phyloP scores from a whole-genome alignment of 2,888 invertebrate species.

The Drosophila nigricruria region DNA sequence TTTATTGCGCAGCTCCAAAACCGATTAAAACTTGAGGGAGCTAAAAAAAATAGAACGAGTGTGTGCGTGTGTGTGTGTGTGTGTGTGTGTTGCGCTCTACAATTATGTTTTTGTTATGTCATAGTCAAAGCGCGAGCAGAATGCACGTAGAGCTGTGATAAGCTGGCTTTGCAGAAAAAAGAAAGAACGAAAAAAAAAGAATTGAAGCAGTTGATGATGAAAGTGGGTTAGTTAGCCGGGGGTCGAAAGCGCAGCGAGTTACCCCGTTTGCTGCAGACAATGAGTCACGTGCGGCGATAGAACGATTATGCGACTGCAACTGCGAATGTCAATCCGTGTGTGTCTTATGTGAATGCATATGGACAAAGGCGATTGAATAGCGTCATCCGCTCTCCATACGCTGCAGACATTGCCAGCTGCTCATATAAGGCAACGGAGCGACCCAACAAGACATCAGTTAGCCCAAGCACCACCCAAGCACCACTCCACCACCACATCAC shows the following conservation, averaged over 20 bases:
- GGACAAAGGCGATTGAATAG: conserved; percentile 7
- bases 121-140: conserved; percentile 16
- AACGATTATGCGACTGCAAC: conserved; percentile 13
- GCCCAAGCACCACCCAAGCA: neutral
- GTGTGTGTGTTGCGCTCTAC: neutral
- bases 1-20: conserved; percentile 9
- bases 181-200: neutral
- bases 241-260: conserved; percentile 9
- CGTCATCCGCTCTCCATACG: conserved; percentile 13
- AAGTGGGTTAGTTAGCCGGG: conserved; percentile 29
- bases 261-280: conserved; percentile 8
- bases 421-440: conserved; percentile 30
- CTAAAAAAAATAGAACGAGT: conserved; percentile 6
- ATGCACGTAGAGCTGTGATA: conserved; percentile 46
- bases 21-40: neutral
- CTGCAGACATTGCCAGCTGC: conserved; percentile 2
- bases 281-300: conserved; percentile 52
- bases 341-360: neutral
- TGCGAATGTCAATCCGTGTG: neutral
- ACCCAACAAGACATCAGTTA: conserved; percentile 31
- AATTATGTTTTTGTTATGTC: conserved; percentile 19
- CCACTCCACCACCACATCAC: neutral
- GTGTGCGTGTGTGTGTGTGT: neutral
- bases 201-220: neutral
- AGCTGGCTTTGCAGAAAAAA: conserved; percentile 3